Conservation (phyloP, 2,797 vertebrate species). For the Liasis olivaceus region DNA sequence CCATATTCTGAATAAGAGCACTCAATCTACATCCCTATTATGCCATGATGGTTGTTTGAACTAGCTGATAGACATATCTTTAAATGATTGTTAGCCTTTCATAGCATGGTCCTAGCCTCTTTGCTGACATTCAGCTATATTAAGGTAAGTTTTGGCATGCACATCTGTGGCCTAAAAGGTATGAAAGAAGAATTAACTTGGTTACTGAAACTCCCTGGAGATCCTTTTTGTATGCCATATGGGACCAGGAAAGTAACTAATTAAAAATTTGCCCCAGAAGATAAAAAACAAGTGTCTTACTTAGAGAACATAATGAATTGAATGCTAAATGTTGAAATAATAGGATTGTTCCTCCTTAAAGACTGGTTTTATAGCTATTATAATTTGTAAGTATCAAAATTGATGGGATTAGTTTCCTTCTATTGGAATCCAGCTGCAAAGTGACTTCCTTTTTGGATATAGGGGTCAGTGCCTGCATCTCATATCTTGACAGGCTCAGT, state of each 20-base stretch:
- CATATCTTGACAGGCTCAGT: slow-evolving; percentile 4
- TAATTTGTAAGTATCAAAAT: background rate
- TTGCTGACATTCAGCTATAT: background rate
- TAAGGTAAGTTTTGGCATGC: background rate
- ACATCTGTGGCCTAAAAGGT: background rate
- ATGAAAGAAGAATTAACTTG: background rate
- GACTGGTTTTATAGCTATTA: background rate
- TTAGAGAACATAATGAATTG: background rate
- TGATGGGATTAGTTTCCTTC: slow-evolving; percentile 6
- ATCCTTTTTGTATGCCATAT: background rate
- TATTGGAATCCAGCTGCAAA: background rate
- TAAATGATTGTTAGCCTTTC: background rate
- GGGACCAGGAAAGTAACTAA: background rate
- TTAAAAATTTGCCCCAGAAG: background rate
- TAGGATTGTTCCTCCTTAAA: slow-evolving; percentile 7
- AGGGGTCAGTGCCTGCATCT: background rate
- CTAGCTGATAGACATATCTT: background rate
- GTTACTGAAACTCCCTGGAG: background rate
- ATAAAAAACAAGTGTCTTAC: background rate
- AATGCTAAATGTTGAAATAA: background rate
- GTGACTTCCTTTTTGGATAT: slow-evolving; percentile 21
- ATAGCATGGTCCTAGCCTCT: background rate
- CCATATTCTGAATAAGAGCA: background rate
- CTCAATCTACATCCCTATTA: background rate
- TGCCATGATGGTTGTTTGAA: background rate